Percentiles rank a stretch among this genome's conserved stretches.
These are phyloP conservation scores for Leistus spinibarbis DNA, from an alignment of 2,888 invertebrate species.

Conservation along the genomic window DNA sequence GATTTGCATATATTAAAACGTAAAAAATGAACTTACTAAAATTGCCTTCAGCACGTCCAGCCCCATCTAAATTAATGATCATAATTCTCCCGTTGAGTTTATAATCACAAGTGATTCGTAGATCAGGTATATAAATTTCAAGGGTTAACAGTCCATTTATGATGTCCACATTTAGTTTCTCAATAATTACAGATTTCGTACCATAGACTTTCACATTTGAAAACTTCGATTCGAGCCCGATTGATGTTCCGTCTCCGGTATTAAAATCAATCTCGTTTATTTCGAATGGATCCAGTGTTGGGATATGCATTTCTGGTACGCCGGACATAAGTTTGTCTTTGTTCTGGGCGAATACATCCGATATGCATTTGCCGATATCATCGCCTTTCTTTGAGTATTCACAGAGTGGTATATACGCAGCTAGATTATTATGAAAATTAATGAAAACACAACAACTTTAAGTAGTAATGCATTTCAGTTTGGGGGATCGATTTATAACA, in stretches of 20 bases:
- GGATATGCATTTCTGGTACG: constrained; percentile 51
- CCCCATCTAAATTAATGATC: constrained; percentile 72
- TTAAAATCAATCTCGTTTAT: constrained; percentile 42
- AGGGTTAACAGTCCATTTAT: constrained; percentile 49
- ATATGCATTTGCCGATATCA: constrained; percentile 14
- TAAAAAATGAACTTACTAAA: constrained; percentile 42
- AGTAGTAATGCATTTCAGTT: no score
- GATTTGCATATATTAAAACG: not conserved
- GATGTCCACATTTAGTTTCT: constrained; percentile 25
- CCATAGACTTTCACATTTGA: constrained; percentile 45
- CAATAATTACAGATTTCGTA: constrained; percentile 44
- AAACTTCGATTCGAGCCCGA: constrained; percentile 47
- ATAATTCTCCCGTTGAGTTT: constrained; percentile 68
- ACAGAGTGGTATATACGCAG: constrained; percentile 13
- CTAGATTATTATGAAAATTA: no score
- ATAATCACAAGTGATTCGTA: constrained; percentile 68
- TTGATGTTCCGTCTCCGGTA: constrained; percentile 45
- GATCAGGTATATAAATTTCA: constrained; percentile 64
- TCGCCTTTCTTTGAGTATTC: constrained; percentile 9
- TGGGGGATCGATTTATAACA: no score
- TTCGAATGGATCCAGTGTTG: constrained; percentile 49
- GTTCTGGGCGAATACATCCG: constrained; percentile 12
- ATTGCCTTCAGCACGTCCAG: constrained; percentile 56
- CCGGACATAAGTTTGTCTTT: constrained; percentile 42
- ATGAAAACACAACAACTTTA: no score